A percentile compares a stretch with the other conserved stretches of the same genome.
Conservation (phyloP, 2,888 invertebrate genomes). For the Scaptomyza parva region DNA sequence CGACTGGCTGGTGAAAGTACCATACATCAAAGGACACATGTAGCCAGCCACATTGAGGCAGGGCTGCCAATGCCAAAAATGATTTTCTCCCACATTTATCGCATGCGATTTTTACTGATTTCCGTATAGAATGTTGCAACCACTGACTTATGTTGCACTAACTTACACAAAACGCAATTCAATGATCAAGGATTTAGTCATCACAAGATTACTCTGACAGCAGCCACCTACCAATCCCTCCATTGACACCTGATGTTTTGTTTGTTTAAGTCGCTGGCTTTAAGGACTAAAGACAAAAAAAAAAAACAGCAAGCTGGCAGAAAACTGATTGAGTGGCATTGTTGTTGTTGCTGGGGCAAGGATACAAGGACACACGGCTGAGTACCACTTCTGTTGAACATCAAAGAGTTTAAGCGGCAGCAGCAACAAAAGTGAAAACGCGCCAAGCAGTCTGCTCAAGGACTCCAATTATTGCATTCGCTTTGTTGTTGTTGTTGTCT, state of each 20-base stretch:
- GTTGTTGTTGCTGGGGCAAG: constrained; percentile 45
- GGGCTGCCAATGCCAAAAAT: constrained; percentile 52
- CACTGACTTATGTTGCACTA: constrained; percentile 52
- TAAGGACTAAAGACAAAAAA: constrained; percentile 22
- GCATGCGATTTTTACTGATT: constrained; percentile 59
- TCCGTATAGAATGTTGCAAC: background rate
- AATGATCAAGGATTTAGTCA: constrained; percentile 52
- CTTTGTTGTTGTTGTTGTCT: constrained; percentile 55
- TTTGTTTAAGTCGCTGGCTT: constrained; percentile 30
- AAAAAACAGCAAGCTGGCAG: constrained; percentile 6
- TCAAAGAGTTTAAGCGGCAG: constrained; percentile 75
- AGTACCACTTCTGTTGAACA: constrained; percentile 75
- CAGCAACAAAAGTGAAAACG: constrained; percentile 73
- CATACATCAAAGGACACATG: constrained; percentile 70
- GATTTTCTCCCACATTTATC: constrained; percentile 56
- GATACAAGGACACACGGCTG: constrained; percentile 70
- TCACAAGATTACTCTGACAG: constrained; percentile 4
- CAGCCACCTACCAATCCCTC: background rate
- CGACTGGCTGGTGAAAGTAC: constrained; percentile 75
- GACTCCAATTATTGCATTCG: constrained; percentile 77
- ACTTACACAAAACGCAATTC: constrained; percentile 61
- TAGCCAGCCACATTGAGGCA: constrained; percentile 68
- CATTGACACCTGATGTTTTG: constrained; percentile 39
- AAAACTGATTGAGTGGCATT: constrained; percentile 63
- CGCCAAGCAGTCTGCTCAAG: constrained; percentile 60